These are phyloP conservation scores for Eufriesea mexicana DNA, from an alignment of 1,140 invertebrate species.

Conservation along the genomic window DNA sequence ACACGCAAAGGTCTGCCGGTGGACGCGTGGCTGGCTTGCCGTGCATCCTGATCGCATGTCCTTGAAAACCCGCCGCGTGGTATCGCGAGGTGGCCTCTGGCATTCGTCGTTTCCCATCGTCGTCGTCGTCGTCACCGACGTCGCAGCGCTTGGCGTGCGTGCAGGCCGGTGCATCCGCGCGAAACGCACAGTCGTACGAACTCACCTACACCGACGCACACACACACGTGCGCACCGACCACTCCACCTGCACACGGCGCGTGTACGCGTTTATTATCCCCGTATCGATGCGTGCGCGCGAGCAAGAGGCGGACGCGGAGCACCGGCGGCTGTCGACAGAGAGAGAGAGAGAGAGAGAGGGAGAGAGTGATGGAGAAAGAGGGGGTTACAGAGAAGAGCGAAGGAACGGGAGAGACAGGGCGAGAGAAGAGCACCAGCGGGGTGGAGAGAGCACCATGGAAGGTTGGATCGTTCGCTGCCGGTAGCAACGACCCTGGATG, in stretches of 20 bases:
- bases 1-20: constrained; percentile 21
- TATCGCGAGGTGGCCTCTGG: constrained; percentile 38
- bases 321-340: too few species aligned
- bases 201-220: neutral
- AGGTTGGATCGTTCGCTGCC: constrained; percentile 81
- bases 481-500: constrained; percentile 83
- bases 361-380: neutral
- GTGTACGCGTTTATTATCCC: constrained; percentile 28
- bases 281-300: constrained; percentile 57
- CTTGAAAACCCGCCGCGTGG: constrained; percentile 56
- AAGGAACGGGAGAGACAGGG: constrained; percentile 1
- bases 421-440: constrained; percentile 22
- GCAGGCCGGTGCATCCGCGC: constrained; percentile 58
- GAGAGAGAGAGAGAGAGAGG: constrained; percentile 33
- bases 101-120: neutral
- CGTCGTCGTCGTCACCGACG: constrained; percentile 41
- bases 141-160: constrained; percentile 60
- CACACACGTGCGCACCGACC: constrained; percentile 2
- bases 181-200: constrained; percentile 11
- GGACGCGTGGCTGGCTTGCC: neutral
- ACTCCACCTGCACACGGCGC: constrained; percentile 50
- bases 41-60: constrained; percentile 30
- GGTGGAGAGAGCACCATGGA: constrained; percentile 68
- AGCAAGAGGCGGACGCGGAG: too few species aligned
- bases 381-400: neutral